Conservation (phyloP, 2,797 vertebrate genomes). For the Zalophus californianus region DNA sequence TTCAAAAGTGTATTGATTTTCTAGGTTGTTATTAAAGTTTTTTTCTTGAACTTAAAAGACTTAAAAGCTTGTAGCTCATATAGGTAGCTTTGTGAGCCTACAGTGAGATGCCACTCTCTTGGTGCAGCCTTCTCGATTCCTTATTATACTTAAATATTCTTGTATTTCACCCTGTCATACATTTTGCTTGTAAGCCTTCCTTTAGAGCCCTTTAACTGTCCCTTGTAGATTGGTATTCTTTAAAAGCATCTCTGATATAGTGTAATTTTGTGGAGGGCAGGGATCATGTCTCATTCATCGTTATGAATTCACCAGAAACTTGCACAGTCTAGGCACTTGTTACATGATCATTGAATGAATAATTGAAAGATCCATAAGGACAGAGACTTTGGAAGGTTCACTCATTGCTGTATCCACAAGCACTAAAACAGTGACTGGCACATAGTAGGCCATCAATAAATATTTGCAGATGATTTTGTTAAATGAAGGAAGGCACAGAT, state of each 20-base stretch:
- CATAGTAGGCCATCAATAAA: background rate
- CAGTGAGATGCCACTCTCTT: background rate
- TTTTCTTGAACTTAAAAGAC: conserved; percentile 34
- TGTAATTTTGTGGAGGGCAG: background rate
- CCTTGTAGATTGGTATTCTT: background rate
- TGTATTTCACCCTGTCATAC: background rate
- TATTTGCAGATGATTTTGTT: conserved; percentile 19
- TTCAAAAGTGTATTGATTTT: conserved; percentile 53
- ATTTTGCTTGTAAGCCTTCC: background rate
- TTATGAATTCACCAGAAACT: background rate
- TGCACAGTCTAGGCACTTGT: background rate
- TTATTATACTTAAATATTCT: background rate
- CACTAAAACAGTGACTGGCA: background rate
- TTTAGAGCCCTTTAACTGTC: background rate
- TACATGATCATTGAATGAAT: background rate
- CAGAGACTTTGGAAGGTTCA: background rate
- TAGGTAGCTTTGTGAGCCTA: background rate
- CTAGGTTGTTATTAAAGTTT: conserved; percentile 42
- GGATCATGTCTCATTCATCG: background rate
- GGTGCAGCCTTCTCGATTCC: background rate
- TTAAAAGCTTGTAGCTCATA: background rate
- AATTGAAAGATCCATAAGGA: background rate
- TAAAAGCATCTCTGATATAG: background rate
- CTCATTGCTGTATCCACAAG: background rate
- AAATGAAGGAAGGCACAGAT: conserved; percentile 20